Base-by-base conservation (phyloP, 1,140 invertebrate genomes). In the Drosophila trapezifrons region DNA sequence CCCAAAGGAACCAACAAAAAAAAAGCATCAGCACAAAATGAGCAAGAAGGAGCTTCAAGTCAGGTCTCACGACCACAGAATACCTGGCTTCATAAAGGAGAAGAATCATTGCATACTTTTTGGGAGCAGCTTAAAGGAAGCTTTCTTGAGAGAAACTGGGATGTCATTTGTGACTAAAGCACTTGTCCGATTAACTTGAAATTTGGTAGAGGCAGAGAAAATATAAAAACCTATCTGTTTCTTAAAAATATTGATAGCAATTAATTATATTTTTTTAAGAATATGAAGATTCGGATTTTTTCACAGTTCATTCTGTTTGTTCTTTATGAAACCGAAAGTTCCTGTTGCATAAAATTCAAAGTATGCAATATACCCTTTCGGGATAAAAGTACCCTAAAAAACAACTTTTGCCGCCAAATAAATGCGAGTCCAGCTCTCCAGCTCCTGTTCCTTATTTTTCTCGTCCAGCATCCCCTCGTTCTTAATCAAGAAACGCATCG, bases 401-500 rank as follows among this genome's bases (percentile, higher is more conserved):
- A 17, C 25, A 22, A 22, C 58, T 60, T 76, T 87, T 80, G 79
- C 83, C 83, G 80, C 83, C 76, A 87, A 89, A 87, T 83, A 84
- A 87, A 87, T 89, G 84, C 76, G 71, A 74, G 64, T 58, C 58
- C 69, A 60, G 46, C 59, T 78, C 58, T 64, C 57, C 35, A 56
- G 40, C 72, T 59, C 10, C 38, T 65, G 29, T 18, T 42, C 25
- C 20, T 37, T 47, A 52, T 35, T 38, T 27, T 51, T 17, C n/a
- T 56, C 27, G 18, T 22, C 25, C 65, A 63, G 17, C 40, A 63
- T 67, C 60, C 66, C 27, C 72, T 64, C 55, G 72, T 80, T 89
- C 84, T 89, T 87, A 87, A 87, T 87, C 84, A 87, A 83, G 84
- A 83, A 87, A 87, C 84, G 84, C 84, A 89, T 84, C 85, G 78